A percentile compares a stretch with the other conserved stretches of the same genome.
Conservation (phyloP, 1,140 invertebrate genomes). For the Drosophila kohkoa region DNA sequence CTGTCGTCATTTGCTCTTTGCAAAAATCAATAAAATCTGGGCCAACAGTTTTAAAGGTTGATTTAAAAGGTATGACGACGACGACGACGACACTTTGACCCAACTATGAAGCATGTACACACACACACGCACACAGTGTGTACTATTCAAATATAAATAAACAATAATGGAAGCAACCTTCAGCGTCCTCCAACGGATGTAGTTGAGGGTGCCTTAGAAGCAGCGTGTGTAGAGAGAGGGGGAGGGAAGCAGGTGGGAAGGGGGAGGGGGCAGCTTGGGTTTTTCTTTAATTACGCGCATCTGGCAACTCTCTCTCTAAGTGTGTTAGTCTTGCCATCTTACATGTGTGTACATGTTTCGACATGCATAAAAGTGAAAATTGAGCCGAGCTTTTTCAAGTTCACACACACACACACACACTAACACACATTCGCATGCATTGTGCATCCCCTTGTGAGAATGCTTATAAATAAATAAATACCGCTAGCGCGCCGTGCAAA, state of each 20-base stretch:
- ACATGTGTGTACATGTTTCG: slow-evolving; percentile 3
- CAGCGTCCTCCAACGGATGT: slow-evolving; percentile 29
- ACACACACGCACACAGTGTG: neutral
- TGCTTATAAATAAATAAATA: slow-evolving; percentile 16
- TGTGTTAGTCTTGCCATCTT: slow-evolving; percentile 20
- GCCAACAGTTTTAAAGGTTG: slow-evolving; percentile 77
- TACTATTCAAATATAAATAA: slow-evolving; percentile 32
- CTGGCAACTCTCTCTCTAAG: slow-evolving; percentile 25
- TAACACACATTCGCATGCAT: neutral
- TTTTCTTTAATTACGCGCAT: slow-evolving; percentile 35
- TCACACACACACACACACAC: slow-evolving; percentile 30
- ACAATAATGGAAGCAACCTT: slow-evolving; percentile 38
- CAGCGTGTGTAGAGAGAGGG: no score
- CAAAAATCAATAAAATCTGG: slow-evolving; percentile 79
- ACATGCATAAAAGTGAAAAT: slow-evolving; percentile 71
- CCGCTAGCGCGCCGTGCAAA: neutral
- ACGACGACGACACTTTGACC: slow-evolving; percentile 44
- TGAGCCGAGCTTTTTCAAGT: slow-evolving; percentile 75
- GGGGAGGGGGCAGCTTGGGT: neutral
- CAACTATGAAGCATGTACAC: slow-evolving; percentile 25
- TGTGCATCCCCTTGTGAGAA: slow-evolving; percentile 8
- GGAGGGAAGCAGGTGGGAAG: neutral
- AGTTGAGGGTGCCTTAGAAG: slow-evolving; percentile 7
- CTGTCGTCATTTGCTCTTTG: slow-evolving; percentile 35
- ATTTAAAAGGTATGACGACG: slow-evolving; percentile 64